A percentile compares a stretch with the other conserved stretches of the same genome.
These are phyloP conservation scores for Luperina nickerlii DNA, from an alignment of 2,888 invertebrate species.

Conservation along the genomic window DNA sequence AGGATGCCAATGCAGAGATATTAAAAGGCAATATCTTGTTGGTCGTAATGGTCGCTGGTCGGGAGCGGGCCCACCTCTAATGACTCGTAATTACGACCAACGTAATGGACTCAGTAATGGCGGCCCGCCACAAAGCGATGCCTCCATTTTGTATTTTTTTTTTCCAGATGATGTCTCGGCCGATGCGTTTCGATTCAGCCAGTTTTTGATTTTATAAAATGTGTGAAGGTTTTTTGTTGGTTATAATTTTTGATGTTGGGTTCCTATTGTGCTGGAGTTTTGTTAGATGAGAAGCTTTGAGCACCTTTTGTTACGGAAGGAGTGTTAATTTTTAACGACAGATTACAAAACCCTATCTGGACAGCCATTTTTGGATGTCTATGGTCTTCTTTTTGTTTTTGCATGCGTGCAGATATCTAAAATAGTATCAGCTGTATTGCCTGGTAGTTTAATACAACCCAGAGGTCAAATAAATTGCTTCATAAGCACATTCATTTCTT, in stretches of 20 bases:
- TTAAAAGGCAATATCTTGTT: conserved; percentile 86
- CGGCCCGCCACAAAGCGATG: conserved; percentile 85
- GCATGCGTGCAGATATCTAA: not conserved
- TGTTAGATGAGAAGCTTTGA: conserved; percentile 9
- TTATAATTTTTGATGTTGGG: conserved; percentile 53
- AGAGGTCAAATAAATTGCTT: not conserved
- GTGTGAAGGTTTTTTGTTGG: conserved; percentile 70
- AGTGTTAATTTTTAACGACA: conserved; percentile 5
- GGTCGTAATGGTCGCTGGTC: conserved; percentile 69
- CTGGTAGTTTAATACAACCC: not conserved
- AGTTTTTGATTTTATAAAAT: conserved; percentile 72
- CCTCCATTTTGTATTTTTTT: conserved; percentile 81
- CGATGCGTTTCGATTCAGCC: conserved; percentile 73
- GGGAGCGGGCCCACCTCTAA: conserved; percentile 83
- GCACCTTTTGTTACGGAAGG: conserved; percentile 8
- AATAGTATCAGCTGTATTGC: not conserved
- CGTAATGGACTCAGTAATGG: conserved; percentile 86
- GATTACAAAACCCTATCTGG: not conserved
- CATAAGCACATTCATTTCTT: not conserved
- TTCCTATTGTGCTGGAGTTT: conserved; percentile 44
- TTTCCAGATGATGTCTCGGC: conserved; percentile 73
- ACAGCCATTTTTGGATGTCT: not conserved
- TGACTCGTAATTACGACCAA: conserved; percentile 87
- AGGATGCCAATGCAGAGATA: conserved; percentile 76
- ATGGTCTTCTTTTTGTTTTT: not conserved